Conservation (phyloP, 2,113 vertebrate species). For the Pollimyrus isidori region DNA sequence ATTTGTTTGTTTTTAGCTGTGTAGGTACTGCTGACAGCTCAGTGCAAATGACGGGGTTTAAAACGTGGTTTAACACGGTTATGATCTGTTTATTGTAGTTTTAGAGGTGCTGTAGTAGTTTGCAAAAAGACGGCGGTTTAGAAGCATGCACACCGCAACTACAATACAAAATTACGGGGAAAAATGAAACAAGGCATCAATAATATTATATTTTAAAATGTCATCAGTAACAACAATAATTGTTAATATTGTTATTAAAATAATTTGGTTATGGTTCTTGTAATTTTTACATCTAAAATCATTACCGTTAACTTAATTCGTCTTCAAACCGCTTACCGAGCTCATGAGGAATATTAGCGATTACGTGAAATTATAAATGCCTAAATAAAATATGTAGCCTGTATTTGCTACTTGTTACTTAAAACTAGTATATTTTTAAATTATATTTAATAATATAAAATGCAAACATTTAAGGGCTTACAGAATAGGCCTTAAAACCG, state of each 20-base stretch:
- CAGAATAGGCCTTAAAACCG: neutral
- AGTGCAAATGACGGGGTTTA: neutral
- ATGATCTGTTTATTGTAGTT: neutral
- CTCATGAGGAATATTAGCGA: neutral
- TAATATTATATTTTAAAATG: neutral
- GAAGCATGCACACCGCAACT: neutral
- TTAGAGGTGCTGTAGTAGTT: neutral
- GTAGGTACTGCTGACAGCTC: neutral
- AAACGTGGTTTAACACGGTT: neutral
- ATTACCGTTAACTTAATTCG: neutral
- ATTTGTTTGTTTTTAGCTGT: neutral
- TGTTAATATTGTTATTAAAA: neutral
- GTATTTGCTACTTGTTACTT: neutral
- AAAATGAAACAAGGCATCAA: neutral
- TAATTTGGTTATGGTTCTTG: neutral
- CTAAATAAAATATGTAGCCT: neutral
- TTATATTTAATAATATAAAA: neutral
- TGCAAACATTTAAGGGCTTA: neutral
- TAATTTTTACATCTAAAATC: neutral
- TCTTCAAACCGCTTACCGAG: neutral
- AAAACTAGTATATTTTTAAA: neutral
- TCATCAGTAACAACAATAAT: neutral
- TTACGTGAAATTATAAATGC: neutral
- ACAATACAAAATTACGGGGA: neutral
- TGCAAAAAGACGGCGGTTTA: neutral